Percentiles rank a stretch among this genome's conserved stretches.
Evolutionary conservation across 2,888 invertebrate species (phyloP).

Genomic region (Andrena hattorfiana): DNA sequence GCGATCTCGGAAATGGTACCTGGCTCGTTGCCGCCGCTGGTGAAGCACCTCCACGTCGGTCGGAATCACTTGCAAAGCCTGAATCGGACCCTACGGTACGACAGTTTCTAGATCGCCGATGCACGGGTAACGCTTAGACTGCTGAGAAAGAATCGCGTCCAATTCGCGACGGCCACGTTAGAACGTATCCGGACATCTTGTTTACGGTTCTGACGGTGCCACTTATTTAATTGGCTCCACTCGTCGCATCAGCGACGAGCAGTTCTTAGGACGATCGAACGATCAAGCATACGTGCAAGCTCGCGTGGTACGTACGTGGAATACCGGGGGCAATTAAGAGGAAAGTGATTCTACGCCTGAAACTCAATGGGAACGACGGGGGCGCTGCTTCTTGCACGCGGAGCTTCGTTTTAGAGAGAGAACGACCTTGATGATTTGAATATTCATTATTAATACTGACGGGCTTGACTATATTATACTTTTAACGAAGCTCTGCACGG

Average conservation of each 20-base stretch:
- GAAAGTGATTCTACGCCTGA: not conserved
- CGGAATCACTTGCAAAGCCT: constrained; percentile 90
- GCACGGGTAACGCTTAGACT: not conserved
- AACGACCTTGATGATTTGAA: no score
- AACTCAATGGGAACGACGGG: no score
- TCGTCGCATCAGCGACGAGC: constrained; percentile 58
- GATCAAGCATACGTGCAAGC: constrained; percentile 54
- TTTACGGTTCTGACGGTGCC: constrained; percentile 64
- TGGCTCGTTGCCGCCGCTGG: constrained; percentile 89
- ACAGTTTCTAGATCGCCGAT: constrained; percentile 14
- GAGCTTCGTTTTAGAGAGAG: no score
- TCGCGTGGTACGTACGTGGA: constrained; percentile 46
- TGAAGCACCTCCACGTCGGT: constrained; percentile 91
- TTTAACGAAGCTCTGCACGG: no score
- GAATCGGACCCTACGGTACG: constrained; percentile 91
- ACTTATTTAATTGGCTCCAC: constrained; percentile 64
- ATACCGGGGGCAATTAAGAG: constrained; percentile 53
- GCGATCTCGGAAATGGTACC: constrained; percentile 90
- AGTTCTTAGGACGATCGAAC: constrained; percentile 53
- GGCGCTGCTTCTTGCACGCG: no score
- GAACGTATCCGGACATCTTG: constrained; percentile 69
- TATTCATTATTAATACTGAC: no score
- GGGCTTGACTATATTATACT: no score
- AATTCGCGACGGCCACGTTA: constrained; percentile 24
- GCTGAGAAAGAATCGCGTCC: constrained; percentile 11